Base-by-base conservation (phyloP, 2,113 vertebrate species). In the Chaetops frenatus region DNA sequence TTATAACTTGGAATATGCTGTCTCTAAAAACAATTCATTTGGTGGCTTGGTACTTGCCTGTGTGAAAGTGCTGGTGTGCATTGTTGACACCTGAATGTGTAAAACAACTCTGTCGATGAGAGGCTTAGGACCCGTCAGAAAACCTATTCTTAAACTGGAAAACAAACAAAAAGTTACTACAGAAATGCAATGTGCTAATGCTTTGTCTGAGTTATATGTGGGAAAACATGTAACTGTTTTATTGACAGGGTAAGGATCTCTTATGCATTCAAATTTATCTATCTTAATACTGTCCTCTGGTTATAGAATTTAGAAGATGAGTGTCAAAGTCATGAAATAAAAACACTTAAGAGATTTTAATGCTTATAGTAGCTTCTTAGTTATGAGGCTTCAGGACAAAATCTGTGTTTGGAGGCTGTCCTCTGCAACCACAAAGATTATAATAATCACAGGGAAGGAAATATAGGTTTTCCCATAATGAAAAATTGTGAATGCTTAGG, bases 11-110 rank as follows among this genome's bases (percentile, higher is more conserved):
- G 45, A 48, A 47, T 60, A 50, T 4, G 7, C 20, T 87, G 29
- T 15, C 27, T 51, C 58, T 72, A 48, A 77, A 56, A 38, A 48
- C 8, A 66, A 7, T 20, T 38, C 8, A 67, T 28, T 7, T 62
- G 54, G 31, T 23, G 19, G 29, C 38, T 95, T 66, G 31, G 23
- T 83, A 60, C 96, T 98, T 97, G 99, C 99, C 98, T 99, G 99
- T 31, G 98, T 98, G 95, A 99, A 99, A 77, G 98, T 98, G 92
- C 98, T 99, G 21, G 99, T 97, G 79, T 99, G 99, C 98, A 99
- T 95, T 4, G 99, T 98, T 21, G 99, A 99, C 56, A 98, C 97
- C 94, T 99, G 98, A 62, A 98, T 98, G 96, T 99, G 99, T 19
- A 99, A 97, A 93, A 99, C 94, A 84, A 99, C 96, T 94, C 98